Percentiles rank a stretch among this genome's conserved stretches.
Conservation (phyloP, 2,797 vertebrate genomes). For the Calcarius lapponicus region DNA sequence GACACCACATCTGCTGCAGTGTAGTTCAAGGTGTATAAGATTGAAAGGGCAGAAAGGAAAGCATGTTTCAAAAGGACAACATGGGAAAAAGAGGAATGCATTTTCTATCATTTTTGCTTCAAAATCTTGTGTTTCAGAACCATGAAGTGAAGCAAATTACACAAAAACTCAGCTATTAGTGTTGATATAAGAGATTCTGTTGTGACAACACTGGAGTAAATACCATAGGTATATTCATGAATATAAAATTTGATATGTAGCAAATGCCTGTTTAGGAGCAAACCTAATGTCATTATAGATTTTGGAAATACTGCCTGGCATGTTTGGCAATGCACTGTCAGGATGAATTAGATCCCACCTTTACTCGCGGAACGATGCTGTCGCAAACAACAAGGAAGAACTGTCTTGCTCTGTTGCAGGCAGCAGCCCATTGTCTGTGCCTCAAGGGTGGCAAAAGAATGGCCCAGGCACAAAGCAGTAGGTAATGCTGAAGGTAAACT, state of each 20-base stretch:
- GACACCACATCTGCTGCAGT: not conserved
- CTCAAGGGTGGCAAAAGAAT: not conserved
- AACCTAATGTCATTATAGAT: not conserved
- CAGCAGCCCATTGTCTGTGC: not conserved
- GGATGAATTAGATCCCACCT: not conserved
- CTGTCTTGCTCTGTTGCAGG: not conserved
- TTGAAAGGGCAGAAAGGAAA: not conserved
- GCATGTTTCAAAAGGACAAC: not conserved
- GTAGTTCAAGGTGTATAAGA: not conserved
- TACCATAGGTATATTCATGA: not conserved
- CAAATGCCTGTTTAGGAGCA: not conserved
- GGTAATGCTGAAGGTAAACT: not conserved
- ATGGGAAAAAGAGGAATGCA: not conserved
- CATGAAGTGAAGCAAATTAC: not conserved
- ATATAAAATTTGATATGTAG: not conserved
- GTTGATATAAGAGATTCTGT: not conserved
- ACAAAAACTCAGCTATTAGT: not conserved
- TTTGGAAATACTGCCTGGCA: not conserved
- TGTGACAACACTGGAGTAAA: not conserved
- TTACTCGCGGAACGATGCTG: not conserved
- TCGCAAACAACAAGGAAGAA: fast-evolving
- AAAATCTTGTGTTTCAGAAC: not conserved
- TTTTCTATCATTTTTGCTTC: not conserved
- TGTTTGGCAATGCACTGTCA: not conserved
- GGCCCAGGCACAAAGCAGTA: not conserved